Conservation (phyloP, 1,140 invertebrate species). For the Holotrichia oblita region DNA sequence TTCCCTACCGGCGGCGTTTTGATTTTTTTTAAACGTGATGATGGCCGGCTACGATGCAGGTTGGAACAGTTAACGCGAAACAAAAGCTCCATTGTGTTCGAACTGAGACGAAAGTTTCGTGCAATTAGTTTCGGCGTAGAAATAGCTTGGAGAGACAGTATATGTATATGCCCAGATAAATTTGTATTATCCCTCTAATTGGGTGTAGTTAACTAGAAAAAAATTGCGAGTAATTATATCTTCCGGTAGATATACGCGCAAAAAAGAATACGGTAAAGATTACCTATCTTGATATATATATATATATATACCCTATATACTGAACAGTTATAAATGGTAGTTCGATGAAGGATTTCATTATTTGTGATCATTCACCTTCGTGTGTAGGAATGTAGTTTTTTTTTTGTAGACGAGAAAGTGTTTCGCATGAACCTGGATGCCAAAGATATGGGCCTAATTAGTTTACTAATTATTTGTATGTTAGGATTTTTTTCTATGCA, state of each 20-base stretch:
- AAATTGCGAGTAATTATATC: constrained; percentile 3
- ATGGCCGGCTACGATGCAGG: neutral
- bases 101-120: neutral
- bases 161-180: neutral
- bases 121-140: constrained; percentile 17
- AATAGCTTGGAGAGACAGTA: neutral
- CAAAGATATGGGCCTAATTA: neutral
- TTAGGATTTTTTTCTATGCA: neutral
- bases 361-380: neutral
- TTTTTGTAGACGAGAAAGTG: neutral
- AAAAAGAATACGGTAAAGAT: neutral
- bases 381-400: neutral
- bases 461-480: neutral
- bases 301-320: neutral
- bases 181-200: constrained; percentile 18
- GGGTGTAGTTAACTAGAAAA: neutral
- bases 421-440: neutral
- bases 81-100: constrained; percentile 24
- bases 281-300: neutral
- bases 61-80: constrained; percentile 22
- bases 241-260: neutral
- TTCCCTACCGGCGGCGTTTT: neutral
- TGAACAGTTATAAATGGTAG: neutral
- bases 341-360: neutral
- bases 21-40: neutral